Evolutionary conservation across 2,797 vertebrate species (phyloP), one percentile per base, ranked within the genome.

Genomic region (Poecilia picta): DNA sequence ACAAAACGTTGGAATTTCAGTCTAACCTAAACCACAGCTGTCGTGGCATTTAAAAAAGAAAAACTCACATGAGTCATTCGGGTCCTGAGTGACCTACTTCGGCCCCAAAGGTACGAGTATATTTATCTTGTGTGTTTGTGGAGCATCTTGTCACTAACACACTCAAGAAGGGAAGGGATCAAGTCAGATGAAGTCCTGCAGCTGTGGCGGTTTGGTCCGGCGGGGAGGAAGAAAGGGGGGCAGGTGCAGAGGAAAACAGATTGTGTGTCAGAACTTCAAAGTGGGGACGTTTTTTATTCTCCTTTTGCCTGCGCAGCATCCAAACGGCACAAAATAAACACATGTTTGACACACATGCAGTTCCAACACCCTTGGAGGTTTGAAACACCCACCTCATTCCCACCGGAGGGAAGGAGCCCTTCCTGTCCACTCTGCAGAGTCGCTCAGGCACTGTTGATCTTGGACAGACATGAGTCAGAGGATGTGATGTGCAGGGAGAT

Each of bases 381-480:
- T 75, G 81, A 80, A 87, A 88, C 87, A 73, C 87, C 89, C 87
- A 89, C 88, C 75, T 74, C 18, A 45, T 81, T 87, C 89, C 89
- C 89, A 72, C 41, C 1, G 25, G 80, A 74, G 39, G 7, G 76
- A 85, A 70, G 85, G 83, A 91, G 84, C 87, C 83, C 76, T 92
- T 93, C 92, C 90, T 88, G 86, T 88, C 72, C 73, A 81, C 33
- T 89, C 84, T 73, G 88, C 74, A 59, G 72, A 28, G 73, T n/a
- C 39, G 3, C 28, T 87, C 76, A 79, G 76, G 53, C 23, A 46
- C 64, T 89, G 89, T 94, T 94, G 74, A 83, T 91, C 80, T 91
- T 94, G 90, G 92, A 84, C 39, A 13, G 41, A 90, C 83, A 93
- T 94, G 84, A 93, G 88, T 92, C 85, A 86, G 76, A 76, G 73